phyloP scores from a whole-genome alignment of 2,113 vertebrate genomes.

The Crotophaga sulcirostris region DNA sequence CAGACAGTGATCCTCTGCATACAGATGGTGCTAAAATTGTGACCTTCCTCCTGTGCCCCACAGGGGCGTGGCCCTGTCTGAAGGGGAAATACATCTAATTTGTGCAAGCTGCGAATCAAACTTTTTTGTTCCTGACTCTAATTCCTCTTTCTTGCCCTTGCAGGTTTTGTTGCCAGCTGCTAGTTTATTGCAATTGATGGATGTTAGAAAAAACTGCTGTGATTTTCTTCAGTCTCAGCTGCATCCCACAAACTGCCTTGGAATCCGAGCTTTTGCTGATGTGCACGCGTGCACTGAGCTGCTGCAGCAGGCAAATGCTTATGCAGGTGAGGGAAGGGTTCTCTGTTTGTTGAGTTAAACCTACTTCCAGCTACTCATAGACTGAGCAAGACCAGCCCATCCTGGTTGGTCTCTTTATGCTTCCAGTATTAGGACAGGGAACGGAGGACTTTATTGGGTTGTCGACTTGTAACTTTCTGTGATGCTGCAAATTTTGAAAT shows the following conservation, averaged over 20 bases:
- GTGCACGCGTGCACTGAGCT: constrained; percentile 92
- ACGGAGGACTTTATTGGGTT: neutral
- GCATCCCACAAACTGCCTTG: constrained; percentile 94
- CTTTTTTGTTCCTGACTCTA: neutral
- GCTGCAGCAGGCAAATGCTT: constrained; percentile 89
- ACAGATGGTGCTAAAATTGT: neutral
- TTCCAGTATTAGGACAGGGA: neutral
- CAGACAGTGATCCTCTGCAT: neutral
- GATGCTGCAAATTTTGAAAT: neutral
- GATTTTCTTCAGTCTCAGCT: constrained; percentile 95
- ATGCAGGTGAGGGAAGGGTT: constrained; percentile 81
- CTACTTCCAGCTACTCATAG: neutral
- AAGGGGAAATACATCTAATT: neutral
- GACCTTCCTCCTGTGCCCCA: neutral
- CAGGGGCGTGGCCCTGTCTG: neutral
- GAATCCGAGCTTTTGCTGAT: constrained; percentile 93
- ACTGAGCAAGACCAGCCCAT: rapidly evolving
- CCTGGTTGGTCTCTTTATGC: neutral
- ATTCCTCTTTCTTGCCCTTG: neutral
- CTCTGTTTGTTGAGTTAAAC: rapidly evolving
- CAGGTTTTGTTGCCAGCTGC: constrained; percentile 94
- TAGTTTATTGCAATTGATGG: constrained; percentile 92
- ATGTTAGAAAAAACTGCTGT: constrained; percentile 93
- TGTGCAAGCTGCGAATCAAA: neutral
- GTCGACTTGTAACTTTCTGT: neutral